Base-by-base conservation (phyloP, 2,113 vertebrate species). In the Python bivittatus region DNA sequence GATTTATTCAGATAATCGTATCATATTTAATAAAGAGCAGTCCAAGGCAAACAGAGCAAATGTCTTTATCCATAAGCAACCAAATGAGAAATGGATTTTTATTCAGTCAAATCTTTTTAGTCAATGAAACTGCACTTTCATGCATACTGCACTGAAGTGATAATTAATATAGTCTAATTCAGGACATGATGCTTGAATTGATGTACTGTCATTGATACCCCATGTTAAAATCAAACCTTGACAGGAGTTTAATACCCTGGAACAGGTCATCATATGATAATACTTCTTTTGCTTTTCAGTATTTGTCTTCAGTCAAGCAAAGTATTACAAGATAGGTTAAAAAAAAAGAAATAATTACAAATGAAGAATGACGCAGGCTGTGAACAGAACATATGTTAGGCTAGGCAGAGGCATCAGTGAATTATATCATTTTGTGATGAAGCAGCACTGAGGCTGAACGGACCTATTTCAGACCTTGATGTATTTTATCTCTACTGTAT, bases 391-490 rank as follows among this genome's bases (percentile, higher is more conserved):
- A 99, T 99, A 99, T 99, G 99, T 98, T 98, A 97, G 97, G 96
- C 97, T 97, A 96, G 97, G 97, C 97, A 98, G 97, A 98, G 96
- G 97, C 98, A 96, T 97, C 97, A 96, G 97, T 98, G 98, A 98
- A 98, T 98, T 98, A 98, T 98, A 98, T 97, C 97, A 97, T 98
- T 98, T 98, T 97, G 97, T 98, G 98, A 98, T 98, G 98, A 98
- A 98, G 98, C 96, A 95, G 98, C 98, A 98, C 97, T 98, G 98
- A 98, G 98, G 98, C 98, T 98, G 98, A 99, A 99, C 98, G 97
- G 98, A 97, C 98, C 98, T 98, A 99, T 99, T 99, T 99, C 98
- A 98, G 98, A 98, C 97, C 98, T 98, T 99, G 98, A 99, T 99
- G 98, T 98, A 98, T 98, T 98, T 98, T 98, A 98, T 98, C 97